These are phyloP conservation scores for Caranx ignobilis DNA, from an alignment of 2,113 vertebrate genomes.

Conservation along the genomic window DNA sequence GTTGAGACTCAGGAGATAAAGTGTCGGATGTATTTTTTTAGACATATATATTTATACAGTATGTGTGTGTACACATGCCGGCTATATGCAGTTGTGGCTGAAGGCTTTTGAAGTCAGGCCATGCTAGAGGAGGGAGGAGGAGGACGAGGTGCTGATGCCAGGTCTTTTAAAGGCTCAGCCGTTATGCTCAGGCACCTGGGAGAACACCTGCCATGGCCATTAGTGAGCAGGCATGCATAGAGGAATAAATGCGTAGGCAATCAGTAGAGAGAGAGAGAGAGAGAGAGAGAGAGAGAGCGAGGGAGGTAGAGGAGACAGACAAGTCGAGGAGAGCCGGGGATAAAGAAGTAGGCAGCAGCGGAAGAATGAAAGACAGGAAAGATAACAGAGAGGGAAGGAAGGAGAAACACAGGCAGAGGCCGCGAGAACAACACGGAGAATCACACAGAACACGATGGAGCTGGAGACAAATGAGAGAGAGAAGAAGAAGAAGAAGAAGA, in stretches of 20 bases:
- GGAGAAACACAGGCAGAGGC: constrained; percentile 13
- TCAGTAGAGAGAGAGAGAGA: constrained; percentile 36
- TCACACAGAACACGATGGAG: constrained; percentile 30
- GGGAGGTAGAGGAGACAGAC: constrained; percentile 36
- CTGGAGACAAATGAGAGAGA: constrained; percentile 49
- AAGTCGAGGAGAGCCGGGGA: constrained; percentile 22
- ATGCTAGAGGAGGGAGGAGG: background rate
- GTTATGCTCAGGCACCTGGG: constrained; percentile 69
- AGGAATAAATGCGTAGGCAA: constrained; percentile 64
- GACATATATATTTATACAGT: background rate
- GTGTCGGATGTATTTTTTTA: constrained; percentile 36
- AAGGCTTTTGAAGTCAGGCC: constrained; percentile 19
- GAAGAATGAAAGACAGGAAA: constrained; percentile 40
- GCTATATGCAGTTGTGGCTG: constrained; percentile 20
- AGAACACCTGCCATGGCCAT: constrained; percentile 76
- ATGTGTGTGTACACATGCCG: constrained; percentile 1
- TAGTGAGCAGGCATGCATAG: constrained; percentile 72
- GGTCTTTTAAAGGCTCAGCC: constrained; percentile 66
- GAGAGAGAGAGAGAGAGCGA: background rate
- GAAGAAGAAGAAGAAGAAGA: background rate
- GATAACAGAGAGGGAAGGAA: constrained; percentile 37
- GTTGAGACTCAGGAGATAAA: constrained; percentile 18
- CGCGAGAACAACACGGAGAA: constrained; percentile 33
- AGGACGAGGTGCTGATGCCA: constrained; percentile 68
- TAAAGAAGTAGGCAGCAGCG: constrained; percentile 46